Evolutionary conservation across 2,888 invertebrate species (phyloP).

Genomic region (Microplitis deprimator): DNA sequence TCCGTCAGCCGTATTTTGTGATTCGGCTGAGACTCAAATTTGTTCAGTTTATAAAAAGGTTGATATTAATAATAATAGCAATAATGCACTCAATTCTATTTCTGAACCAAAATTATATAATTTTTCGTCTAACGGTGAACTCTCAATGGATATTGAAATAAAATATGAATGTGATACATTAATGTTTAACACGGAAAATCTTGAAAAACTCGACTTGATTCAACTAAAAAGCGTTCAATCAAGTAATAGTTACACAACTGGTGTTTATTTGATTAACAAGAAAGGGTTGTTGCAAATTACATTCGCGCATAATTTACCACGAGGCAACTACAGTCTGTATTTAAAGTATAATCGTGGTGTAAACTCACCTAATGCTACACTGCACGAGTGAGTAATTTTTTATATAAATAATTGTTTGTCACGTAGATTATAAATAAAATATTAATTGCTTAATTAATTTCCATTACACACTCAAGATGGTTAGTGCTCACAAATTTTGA

Average conservation of each 20-base stretch:
- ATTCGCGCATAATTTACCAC: not conserved
- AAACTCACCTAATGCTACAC: not conserved
- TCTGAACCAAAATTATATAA: not conserved
- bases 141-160: not conserved
- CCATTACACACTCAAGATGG: not conserved
- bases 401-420: not conserved
- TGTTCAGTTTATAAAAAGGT: not conserved
- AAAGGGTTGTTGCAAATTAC: not conserved
- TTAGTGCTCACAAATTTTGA: not conserved
- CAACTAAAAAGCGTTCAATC: no score
- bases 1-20: not conserved
- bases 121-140: not conserved
- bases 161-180: no score
- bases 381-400: not conserved
- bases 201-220: no score
- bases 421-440: not conserved
- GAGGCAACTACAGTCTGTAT: not conserved
- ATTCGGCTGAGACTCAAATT: not conserved
- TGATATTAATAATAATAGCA: not conserved
- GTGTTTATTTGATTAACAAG: not conserved
- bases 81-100: not conserved
- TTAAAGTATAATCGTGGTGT: not conserved
- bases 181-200: no score
- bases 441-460: not conserved
- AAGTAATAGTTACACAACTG: not conserved